These are phyloP conservation scores for Styela plicata DNA, from an alignment of 23 tunicate species.

Conservation along the genomic window DNA sequence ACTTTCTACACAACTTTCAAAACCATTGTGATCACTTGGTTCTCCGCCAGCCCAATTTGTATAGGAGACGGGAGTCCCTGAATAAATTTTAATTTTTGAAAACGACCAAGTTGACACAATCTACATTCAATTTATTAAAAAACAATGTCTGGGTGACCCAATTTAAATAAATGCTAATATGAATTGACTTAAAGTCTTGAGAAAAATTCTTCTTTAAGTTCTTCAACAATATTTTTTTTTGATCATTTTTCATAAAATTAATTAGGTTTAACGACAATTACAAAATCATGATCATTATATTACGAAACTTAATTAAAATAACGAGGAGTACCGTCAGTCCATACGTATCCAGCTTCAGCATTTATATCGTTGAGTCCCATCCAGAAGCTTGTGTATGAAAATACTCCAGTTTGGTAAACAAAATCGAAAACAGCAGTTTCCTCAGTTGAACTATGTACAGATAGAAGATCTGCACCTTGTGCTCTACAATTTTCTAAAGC, in stretches of 20 bases:
- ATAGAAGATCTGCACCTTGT: constrained; percentile 72
- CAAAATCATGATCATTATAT: background rate
- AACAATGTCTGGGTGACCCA: too few species aligned
- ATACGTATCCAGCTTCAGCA: constrained; percentile 45
- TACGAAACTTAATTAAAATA: background rate
- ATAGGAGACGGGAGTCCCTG: constrained; percentile 74
- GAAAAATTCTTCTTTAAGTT: too few species aligned
- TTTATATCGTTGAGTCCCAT: constrained; percentile 44
- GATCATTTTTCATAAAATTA: too few species aligned
- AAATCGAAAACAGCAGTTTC: constrained; percentile 38
- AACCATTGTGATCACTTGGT: constrained; percentile 74
- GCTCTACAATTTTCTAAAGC: constrained; percentile 50
- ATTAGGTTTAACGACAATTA: background rate
- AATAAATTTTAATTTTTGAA: too few species aligned
- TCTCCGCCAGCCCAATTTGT: constrained; percentile 82
- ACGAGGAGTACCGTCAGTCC: constrained; percentile 95
- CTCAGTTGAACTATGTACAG: constrained; percentile 66
- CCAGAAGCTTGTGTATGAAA: constrained; percentile 65
- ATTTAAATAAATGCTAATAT: too few species aligned
- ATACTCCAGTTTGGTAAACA: constrained; percentile 20
- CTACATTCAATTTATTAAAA: too few species aligned
- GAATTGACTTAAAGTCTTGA: too few species aligned
- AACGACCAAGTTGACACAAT: too few species aligned
- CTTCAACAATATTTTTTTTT: too few species aligned
- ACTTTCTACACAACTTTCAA: constrained; percentile 71